A percentile compares a stretch with the other conserved stretches of the same genome.
These are phyloP conservation scores for Melanotaenia parkinsoni DNA, from an alignment of 2,797 vertebrate species.

Conservation along the genomic window DNA sequence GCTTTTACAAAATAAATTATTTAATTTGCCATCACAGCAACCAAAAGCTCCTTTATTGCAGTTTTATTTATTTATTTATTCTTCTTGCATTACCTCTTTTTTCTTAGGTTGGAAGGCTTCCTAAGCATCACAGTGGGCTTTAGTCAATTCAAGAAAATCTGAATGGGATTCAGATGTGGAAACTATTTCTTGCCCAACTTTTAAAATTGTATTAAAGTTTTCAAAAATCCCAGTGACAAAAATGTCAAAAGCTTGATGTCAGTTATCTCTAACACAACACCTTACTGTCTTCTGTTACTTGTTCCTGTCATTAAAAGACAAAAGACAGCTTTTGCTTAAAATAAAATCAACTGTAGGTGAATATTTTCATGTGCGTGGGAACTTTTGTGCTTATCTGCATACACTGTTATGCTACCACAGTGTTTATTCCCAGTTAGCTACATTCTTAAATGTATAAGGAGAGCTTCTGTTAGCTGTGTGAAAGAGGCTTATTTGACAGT, in stretches of 20 bases:
- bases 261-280: background rate
- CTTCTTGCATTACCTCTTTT: too few species aligned
- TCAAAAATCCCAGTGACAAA: background rate
- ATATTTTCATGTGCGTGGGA: background rate
- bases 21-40: background rate
- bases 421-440: constrained; percentile 41
- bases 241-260: background rate
- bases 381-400: background rate
- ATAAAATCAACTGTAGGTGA: background rate
- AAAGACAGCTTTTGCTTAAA: background rate
- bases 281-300: background rate
- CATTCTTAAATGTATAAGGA: constrained; percentile 28
- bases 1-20: background rate
- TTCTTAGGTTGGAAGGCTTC: too few species aligned
- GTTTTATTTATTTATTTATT: too few species aligned
- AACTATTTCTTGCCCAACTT: background rate
- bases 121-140: background rate
- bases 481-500: constrained; percentile 60
- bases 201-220: background rate
- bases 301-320: background rate
- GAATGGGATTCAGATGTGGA: background rate
- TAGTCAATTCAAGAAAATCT: background rate
- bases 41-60: too few species aligned
- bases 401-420: background rate
- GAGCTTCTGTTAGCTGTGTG: constrained; percentile 18